phyloP scores from a whole-genome alignment of 2,888 invertebrate genomes.

The Drosophila emarginata region DNA sequence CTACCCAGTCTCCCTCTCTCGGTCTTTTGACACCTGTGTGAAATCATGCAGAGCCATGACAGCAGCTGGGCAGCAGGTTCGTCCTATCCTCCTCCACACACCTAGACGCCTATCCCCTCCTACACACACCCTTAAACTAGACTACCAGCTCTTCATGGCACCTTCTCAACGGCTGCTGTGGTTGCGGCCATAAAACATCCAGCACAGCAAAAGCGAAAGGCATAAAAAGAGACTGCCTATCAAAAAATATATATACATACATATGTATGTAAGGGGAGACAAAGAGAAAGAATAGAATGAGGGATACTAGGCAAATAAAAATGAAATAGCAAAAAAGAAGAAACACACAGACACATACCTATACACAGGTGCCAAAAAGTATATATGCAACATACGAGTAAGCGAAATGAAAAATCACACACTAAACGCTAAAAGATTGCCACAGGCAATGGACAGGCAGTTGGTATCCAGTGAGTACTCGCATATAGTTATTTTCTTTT shows the following conservation, averaged over 20 bases:
- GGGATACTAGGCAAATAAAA: conserved; percentile 40
- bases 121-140: not conserved
- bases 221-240: conserved; percentile 73
- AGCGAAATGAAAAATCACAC: conserved; percentile 66
- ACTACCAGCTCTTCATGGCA: conserved; percentile 13
- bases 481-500: conserved; percentile 23
- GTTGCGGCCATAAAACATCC: conserved; percentile 72
- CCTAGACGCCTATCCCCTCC: not conserved
- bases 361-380: conserved; percentile 23
- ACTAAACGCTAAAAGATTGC: conserved; percentile 69
- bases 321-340: conserved; percentile 19
- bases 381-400: conserved; percentile 48
- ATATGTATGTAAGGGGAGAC: not conserved
- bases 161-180: conserved; percentile 62
- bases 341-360: conserved; percentile 16
- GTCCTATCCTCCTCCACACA: not conserved
- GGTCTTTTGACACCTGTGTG: conserved; percentile 57
- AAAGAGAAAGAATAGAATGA: conserved; percentile 19
- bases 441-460: conserved; percentile 24
- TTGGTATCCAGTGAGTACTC: not conserved
- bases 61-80: conserved; percentile 49
- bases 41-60: conserved; percentile 70
- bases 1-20: not conserved
- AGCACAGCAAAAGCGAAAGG: conserved; percentile 48
- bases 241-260: conserved; percentile 64